A percentile compares a stretch with the other conserved stretches of the same genome.
phyloP scores from a whole-genome alignment of 2,113 vertebrate species.

The Tapirus terrestris region DNA sequence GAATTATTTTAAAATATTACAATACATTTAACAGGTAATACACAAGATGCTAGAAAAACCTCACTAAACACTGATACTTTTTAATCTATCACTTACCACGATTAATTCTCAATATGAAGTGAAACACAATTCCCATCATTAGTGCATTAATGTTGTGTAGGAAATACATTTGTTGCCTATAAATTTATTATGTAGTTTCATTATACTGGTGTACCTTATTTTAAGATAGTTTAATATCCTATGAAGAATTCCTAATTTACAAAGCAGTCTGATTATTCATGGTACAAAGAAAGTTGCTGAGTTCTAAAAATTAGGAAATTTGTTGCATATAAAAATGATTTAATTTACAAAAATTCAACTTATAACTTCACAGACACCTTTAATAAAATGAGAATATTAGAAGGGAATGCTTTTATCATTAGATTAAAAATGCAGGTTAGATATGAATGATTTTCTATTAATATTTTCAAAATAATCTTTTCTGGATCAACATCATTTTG shows the following conservation, averaged over 20 bases:
- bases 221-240: conserved; percentile 37
- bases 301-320: conserved; percentile 37
- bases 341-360: conserved; percentile 50
- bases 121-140: conserved; percentile 43
- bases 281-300: conserved; percentile 28
- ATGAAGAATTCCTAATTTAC: conserved; percentile 40
- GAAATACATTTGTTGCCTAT: conserved; percentile 36
- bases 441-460: conserved; percentile 33
- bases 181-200: conserved; percentile 40
- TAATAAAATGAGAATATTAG: background rate
- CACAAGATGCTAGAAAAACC: conserved; percentile 15
- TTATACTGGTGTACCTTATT: background rate
- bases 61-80: conserved; percentile 32
- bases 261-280: conserved; percentile 11
- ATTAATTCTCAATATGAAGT: conserved; percentile 26
- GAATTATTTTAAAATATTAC: conserved; percentile 62
- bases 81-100: background rate
- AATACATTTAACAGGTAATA: conserved; percentile 46
- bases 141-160: conserved; percentile 13
- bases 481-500: conserved; percentile 41
- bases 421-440: conserved; percentile 50
- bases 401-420: background rate
- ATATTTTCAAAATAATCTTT: conserved; percentile 59
- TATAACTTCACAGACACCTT: conserved; percentile 43
- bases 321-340: conserved; percentile 37